These are phyloP conservation scores for Volucella inanis DNA, from an alignment of 2,888 invertebrate species.

Conservation along the genomic window DNA sequence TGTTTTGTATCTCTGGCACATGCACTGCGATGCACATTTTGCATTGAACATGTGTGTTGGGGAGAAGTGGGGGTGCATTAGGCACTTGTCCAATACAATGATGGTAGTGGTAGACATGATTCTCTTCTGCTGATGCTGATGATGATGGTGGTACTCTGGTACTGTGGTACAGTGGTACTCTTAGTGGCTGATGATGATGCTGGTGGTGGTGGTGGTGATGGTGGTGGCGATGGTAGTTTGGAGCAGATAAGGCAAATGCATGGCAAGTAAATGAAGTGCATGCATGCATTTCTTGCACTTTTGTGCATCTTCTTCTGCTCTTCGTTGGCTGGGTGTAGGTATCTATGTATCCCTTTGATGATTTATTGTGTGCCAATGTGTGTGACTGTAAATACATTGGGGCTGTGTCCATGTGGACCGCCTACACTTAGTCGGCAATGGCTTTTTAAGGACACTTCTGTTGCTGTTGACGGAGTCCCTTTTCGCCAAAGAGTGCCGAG, in stretches of 20 bases:
- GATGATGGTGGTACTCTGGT: conserved; percentile 26
- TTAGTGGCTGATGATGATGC: conserved; percentile 25
- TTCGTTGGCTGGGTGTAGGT: conserved; percentile 62
- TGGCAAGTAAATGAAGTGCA: conserved; percentile 74
- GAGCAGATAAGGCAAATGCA: conserved; percentile 69
- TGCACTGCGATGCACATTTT: conserved; percentile 63
- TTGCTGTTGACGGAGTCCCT: conserved; percentile 40
- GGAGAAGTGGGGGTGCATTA: conserved; percentile 54
- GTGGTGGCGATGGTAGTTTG: conserved; percentile 67
- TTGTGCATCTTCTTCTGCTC: conserved; percentile 69
- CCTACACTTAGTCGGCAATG: conserved; percentile 73
- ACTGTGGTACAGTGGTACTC: background rate
- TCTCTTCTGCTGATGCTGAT: background rate
- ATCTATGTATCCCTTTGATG: conserved; percentile 59
- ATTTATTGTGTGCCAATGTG: conserved; percentile 65
- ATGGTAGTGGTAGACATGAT: conserved; percentile 30
- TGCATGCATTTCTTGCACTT: conserved; percentile 75
- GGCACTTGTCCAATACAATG: conserved; percentile 64
- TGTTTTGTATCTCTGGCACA: conserved; percentile 69
- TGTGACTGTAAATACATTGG: conserved; percentile 27
- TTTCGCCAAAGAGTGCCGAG: conserved; percentile 31
- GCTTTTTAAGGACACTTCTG: conserved; percentile 73
- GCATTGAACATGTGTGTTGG: conserved; percentile 29
- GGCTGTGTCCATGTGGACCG: conserved; percentile 64
- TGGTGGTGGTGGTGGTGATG: conserved; percentile 45